Percentiles rank a stretch among this genome's conserved stretches.
phyloP scores from a whole-genome alignment of 1,140 invertebrate species.

The Antheraea mylitta region DNA sequence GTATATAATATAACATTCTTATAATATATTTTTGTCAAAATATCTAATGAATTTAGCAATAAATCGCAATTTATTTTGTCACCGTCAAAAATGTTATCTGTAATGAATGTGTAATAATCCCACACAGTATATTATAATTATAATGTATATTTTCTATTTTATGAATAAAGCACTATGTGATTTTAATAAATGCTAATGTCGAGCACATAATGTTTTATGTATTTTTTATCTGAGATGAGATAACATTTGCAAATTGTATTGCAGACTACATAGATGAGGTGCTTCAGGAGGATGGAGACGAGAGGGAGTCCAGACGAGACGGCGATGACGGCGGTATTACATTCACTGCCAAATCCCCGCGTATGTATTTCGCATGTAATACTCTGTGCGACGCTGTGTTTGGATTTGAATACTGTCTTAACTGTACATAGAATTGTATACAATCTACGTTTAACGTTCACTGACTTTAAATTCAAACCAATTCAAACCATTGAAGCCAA shows the following conservation, averaged over 20 bases:
- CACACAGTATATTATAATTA: neutral
- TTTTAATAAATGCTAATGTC: slow-evolving; percentile 1
- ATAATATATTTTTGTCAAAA: neutral
- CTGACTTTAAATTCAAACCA: too few species aligned
- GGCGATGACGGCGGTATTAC: slow-evolving; percentile 92
- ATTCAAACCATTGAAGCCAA: too few species aligned
- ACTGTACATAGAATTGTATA: too few species aligned
- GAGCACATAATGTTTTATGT: slow-evolving; percentile 17
- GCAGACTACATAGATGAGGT: slow-evolving; percentile 90
- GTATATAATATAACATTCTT: slow-evolving; percentile 11
- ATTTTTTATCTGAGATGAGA: slow-evolving; percentile 18
- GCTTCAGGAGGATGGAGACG: slow-evolving; percentile 85
- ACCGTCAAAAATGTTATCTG: neutral
- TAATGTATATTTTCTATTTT: neutral
- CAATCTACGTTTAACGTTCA: too few species aligned
- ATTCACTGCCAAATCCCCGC: slow-evolving; percentile 90
- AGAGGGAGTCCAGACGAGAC: slow-evolving; percentile 77
- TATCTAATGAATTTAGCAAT: neutral
- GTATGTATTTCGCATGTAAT: slow-evolving; percentile 82
- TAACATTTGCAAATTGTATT: slow-evolving; percentile 24
- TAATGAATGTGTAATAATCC: neutral
- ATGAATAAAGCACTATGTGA: neutral
- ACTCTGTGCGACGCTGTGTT: slow-evolving; percentile 42
- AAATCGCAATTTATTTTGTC: neutral
- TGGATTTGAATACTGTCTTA: slow-evolving; percentile 53